A percentile compares a stretch with the other conserved stretches of the same genome.
phyloP scores from a whole-genome alignment of 2,797 vertebrate species.

The Gastrophryne carolinensis region DNA sequence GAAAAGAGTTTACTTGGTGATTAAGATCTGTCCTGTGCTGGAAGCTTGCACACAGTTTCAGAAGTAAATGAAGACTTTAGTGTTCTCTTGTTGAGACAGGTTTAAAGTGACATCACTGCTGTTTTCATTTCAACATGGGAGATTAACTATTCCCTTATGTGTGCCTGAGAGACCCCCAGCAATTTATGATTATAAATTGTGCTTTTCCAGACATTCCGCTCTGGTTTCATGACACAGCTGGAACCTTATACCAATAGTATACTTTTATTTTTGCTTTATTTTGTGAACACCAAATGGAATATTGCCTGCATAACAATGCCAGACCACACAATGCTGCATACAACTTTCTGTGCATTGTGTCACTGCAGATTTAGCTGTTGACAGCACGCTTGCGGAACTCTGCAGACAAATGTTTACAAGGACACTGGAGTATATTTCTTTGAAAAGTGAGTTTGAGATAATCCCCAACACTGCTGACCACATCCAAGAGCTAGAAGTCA shows the following conservation, averaged over 20 bases:
- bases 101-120: constrained; percentile 24
- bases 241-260: not conserved
- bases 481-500: too few species aligned
- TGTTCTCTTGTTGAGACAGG: constrained; percentile 41
- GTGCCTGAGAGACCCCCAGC: not conserved
- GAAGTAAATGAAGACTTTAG: constrained; percentile 20
- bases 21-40: not conserved
- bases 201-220: not conserved
- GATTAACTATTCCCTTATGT: constrained; percentile 18
- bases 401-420: too few species aligned
- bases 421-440: too few species aligned
- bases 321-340: not conserved
- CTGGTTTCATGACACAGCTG: constrained; percentile 3
- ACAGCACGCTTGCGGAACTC: too few species aligned
- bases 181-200: not conserved
- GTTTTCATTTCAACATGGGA: constrained; percentile 15
- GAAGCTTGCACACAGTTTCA: constrained; percentile 2
- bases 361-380: too few species aligned
- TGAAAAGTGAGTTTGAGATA: too few species aligned
- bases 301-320: not conserved
- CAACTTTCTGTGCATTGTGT: too few species aligned
- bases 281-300: not conserved
- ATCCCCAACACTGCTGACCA: too few species aligned
- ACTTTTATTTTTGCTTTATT: not conserved
- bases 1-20: not conserved